phyloP scores from a whole-genome alignment of 2,113 vertebrate species.

The Halcyon senegalensis region DNA sequence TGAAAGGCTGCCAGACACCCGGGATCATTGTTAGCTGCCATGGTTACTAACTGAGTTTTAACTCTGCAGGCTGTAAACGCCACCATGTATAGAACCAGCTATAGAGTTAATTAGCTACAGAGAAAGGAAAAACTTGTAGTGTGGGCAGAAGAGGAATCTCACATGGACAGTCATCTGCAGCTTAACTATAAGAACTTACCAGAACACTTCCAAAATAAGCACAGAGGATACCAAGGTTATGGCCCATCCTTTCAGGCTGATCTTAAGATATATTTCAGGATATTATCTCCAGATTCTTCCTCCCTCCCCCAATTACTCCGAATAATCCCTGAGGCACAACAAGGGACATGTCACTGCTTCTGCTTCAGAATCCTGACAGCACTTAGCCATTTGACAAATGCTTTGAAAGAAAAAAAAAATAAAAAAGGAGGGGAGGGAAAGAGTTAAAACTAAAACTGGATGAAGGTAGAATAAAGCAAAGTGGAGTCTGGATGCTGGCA shows the following conservation, averaged over 20 bases:
- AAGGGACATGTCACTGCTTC: background rate
- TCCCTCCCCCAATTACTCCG: background rate
- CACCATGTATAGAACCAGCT: background rate
- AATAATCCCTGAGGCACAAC: background rate
- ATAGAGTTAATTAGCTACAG: background rate
- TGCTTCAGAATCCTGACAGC: background rate
- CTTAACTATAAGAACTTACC: background rate
- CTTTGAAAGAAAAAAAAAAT: background rate
- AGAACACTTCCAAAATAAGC: background rate
- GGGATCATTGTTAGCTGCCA: background rate
- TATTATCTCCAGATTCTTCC: background rate
- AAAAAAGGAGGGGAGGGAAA: background rate
- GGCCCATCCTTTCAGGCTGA: background rate
- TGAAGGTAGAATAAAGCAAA: background rate
- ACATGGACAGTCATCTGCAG: background rate
- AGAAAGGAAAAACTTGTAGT: background rate
- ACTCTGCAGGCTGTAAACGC: background rate
- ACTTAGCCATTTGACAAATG: background rate
- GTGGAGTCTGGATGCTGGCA: background rate
- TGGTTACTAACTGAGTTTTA: background rate
- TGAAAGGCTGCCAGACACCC: slow-evolving; percentile 47
- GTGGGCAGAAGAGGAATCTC: background rate
- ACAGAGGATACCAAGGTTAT: background rate
- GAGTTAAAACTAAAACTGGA: background rate
- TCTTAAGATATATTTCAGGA: background rate